Base-by-base conservation (phyloP, 2,113 vertebrate genomes). In the Indri indri region DNA sequence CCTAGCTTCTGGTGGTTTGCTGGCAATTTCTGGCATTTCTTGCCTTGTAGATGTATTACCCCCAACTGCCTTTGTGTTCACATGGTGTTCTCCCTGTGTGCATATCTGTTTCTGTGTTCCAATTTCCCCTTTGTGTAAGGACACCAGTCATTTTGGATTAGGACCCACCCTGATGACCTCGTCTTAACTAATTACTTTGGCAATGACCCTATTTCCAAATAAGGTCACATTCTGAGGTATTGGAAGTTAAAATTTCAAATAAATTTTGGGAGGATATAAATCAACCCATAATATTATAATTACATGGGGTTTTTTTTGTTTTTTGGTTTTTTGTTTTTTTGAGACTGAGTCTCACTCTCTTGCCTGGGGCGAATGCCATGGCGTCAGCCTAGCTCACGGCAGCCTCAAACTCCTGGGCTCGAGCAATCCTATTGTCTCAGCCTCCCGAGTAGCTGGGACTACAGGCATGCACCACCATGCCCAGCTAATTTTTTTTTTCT, bases 201-300 rank as follows among this genome's bases (percentile, higher is more conserved):
- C 42, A n/a, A 0, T 86, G 73, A 93, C 52, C 16, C 34, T 81
- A 14, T 94, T 95, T 95, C 71, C 79, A 91, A 90, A 77, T 95
- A 37, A 65, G 32, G 27, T 45, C 71, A 77, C n/a, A n/a, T 68
- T 74, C 61, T 32, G 37, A 81, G 20, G 8, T 57, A 32, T 9
- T 20, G 40, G 13, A n/a, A 12, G 14, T 57, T 47, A 93, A 11
- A 50, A 89, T 40, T 68, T 93, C 47, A 94, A 40, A 34, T 32
- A 57, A 81, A 68, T 77, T 83, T 80, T 3, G 34, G 11, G 23
- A 57, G 42, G 1, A 40, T 30, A 63, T 22, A 52, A 16, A 74
- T 90, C 57, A 70, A 22, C 37, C 37, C 52, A n/a, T 74, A 23
- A 27, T 30, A 54, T 54, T 54, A 61, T 76, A 66, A 27, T 90